A percentile compares a stretch with the other conserved stretches of the same genome.
These are phyloP conservation scores for Carcinoscorpius rotundicauda DNA, from an alignment of 1,140 invertebrate genomes.

Conservation along the genomic window DNA sequence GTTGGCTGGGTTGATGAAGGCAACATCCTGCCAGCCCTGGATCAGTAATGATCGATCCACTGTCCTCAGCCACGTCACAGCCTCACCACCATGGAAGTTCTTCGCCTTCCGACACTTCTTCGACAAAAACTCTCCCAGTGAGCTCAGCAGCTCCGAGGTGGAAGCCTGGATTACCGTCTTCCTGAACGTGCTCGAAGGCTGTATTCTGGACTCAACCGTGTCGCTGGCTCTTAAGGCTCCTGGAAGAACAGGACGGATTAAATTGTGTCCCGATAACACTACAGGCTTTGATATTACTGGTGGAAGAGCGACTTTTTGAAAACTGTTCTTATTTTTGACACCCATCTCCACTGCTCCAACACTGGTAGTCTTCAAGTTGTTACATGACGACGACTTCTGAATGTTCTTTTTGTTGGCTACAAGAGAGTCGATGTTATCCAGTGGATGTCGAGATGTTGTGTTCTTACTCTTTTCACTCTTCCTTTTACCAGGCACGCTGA, in stretches of 20 bases:
- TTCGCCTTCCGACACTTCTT: slow-evolving; percentile 73
- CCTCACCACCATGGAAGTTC: slow-evolving; percentile 67
- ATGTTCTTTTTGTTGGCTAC: slow-evolving; percentile 76
- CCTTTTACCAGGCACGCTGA: slow-evolving; percentile 78
- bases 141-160: slow-evolving; percentile 92
- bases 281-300: slow-evolving; percentile 23
- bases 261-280: slow-evolving; percentile 19
- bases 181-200: slow-evolving; percentile 21
- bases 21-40: slow-evolving; percentile 98
- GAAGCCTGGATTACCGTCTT: slow-evolving; percentile 93
- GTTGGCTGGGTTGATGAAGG: slow-evolving; percentile 98
- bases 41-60: slow-evolving; percentile 88
- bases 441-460: slow-evolving; percentile 49
- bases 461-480: slow-evolving; percentile 51
- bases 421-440: slow-evolving; percentile 58
- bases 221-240: slow-evolving; percentile 34
- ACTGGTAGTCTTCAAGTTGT: slow-evolving; percentile 36
- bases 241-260: slow-evolving; percentile 11
- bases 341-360: slow-evolving; percentile 34
- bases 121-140: slow-evolving; percentile 87
- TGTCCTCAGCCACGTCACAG: slow-evolving; percentile 92
- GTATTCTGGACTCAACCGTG: not conserved
- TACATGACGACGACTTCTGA: slow-evolving; percentile 48
- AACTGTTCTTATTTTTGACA: slow-evolving; percentile 34
- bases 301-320: slow-evolving; percentile 21